Evolutionary conservation across 2,113 vertebrate genomes (phyloP).

Genomic region (mouse (Mus musculus)): DNA sequence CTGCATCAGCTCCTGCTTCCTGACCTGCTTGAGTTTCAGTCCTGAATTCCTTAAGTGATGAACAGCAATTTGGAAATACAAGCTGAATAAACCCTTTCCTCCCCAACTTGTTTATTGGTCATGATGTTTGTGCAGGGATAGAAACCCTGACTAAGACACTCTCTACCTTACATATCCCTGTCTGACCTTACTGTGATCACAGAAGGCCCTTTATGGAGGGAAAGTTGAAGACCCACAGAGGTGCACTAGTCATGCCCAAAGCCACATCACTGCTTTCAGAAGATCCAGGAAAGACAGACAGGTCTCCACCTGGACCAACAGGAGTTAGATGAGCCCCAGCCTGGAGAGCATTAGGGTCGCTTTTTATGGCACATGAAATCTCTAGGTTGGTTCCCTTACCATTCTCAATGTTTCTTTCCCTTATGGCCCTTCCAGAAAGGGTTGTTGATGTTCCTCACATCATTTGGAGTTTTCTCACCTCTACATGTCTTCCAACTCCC

Average conservation of each 20-base stretch:
- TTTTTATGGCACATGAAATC: rapidly evolving
- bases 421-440: background rate
- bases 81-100: too few relatives aligned
- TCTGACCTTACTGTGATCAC: rapidly evolving
- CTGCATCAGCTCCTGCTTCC: too few relatives aligned
- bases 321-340: too few relatives aligned
- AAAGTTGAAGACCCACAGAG: rapidly evolving
- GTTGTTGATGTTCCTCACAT: rapidly evolving
- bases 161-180: rapidly evolving
- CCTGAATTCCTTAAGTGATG: too few relatives aligned
- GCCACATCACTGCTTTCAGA: background rate
- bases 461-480: background rate
- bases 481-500: background rate
- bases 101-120: too few relatives aligned
- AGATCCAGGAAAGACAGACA: background rate
- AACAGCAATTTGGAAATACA: too few relatives aligned
- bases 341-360: too few relatives aligned
- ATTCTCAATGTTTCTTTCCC: background rate
- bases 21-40: too few relatives aligned
- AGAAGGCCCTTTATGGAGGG: rapidly evolving
- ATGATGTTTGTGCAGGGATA: too few relatives aligned
- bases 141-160: too few relatives aligned
- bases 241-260: rapidly evolving
- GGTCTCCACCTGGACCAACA: background rate
- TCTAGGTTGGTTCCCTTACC: too few relatives aligned